These are phyloP conservation scores for Mus minutoides DNA, from an alignment of 2,797 vertebrate genomes.

Conservation along the genomic window DNA sequence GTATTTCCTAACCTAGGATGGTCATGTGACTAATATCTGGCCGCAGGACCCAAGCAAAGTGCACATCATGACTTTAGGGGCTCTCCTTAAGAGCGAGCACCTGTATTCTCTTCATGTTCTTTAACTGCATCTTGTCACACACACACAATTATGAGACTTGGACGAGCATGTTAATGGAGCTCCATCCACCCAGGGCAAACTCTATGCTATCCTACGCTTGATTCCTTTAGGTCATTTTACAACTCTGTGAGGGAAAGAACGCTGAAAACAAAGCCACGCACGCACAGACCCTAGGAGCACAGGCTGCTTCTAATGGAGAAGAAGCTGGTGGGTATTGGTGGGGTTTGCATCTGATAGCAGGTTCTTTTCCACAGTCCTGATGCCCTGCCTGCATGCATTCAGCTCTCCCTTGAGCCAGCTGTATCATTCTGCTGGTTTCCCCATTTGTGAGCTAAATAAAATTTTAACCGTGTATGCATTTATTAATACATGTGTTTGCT, in stretches of 20 bases:
- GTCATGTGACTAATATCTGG: neutral
- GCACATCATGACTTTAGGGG: neutral
- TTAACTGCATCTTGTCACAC: neutral
- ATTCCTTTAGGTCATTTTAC: neutral
- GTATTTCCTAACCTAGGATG: neutral
- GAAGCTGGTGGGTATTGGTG: neutral
- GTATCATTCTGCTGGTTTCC: neutral
- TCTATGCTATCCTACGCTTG: neutral
- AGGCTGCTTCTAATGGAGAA: neutral
- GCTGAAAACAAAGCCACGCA: neutral
- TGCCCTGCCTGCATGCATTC: neutral
- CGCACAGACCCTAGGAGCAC: neutral
- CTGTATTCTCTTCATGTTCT: neutral
- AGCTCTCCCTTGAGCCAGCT: neutral
- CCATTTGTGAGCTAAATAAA: neutral
- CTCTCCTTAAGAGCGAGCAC: slow-evolving; percentile 29
- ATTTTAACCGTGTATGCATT: neutral
- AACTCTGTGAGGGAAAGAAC: neutral
- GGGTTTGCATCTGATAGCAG: neutral
- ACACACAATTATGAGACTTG: neutral
- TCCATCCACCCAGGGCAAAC: neutral
- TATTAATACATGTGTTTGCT: slow-evolving; percentile 25
- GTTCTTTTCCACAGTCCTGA: neutral
- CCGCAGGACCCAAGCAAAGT: neutral
- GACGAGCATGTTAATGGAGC: neutral